Percentiles rank a stretch among this genome's conserved stretches.
Evolutionary conservation across 2,888 invertebrate genomes (phyloP).

Genomic region (Catocala sponsa): DNA sequence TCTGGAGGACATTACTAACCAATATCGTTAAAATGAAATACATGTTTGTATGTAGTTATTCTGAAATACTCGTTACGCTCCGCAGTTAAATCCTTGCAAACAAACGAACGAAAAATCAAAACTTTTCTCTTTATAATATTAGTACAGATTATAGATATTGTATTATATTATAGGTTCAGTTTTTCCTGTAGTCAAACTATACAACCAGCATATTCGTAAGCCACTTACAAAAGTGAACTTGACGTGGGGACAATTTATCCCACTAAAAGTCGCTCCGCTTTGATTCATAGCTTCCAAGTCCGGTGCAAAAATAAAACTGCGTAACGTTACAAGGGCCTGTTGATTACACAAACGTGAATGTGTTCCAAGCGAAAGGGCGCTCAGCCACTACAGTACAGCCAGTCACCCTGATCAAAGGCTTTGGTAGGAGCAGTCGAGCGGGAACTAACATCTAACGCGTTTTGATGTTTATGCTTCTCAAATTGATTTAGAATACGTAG

Average conservation of each 20-base stretch:
- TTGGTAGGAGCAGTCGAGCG: slow-evolving; percentile 34
- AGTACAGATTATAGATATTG: too few species aligned
- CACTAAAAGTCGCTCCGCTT: background rate
- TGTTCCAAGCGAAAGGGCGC: slow-evolving; percentile 29
- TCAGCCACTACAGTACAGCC: slow-evolving; percentile 35
- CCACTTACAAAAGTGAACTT: too few species aligned
- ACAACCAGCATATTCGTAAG: too few species aligned
- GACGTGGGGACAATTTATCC: background rate
- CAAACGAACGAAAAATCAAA: too few species aligned
- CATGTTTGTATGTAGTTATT: too few species aligned
- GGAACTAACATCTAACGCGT: slow-evolving; percentile 35
- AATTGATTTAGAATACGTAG: slow-evolving; percentile 27
- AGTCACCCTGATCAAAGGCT: slow-evolving; percentile 50
- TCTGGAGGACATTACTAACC: too few species aligned
- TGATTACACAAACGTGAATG: slow-evolving; percentile 49
- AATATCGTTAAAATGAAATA: too few species aligned
- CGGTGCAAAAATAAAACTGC: slow-evolving; percentile 27
- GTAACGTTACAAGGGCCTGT: slow-evolving; percentile 21
- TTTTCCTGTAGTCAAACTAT: too few species aligned
- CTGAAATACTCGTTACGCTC: too few species aligned
- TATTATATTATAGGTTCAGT: too few species aligned
- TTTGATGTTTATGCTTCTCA: slow-evolving; percentile 43
- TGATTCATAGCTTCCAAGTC: slow-evolving; percentile 3
- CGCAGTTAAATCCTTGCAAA: too few species aligned
- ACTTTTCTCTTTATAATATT: too few species aligned